A percentile compares a stretch with the other conserved stretches of the same genome.
phyloP scores from a whole-genome alignment of 2,888 invertebrate genomes.

The Luffia ferchaultella region DNA sequence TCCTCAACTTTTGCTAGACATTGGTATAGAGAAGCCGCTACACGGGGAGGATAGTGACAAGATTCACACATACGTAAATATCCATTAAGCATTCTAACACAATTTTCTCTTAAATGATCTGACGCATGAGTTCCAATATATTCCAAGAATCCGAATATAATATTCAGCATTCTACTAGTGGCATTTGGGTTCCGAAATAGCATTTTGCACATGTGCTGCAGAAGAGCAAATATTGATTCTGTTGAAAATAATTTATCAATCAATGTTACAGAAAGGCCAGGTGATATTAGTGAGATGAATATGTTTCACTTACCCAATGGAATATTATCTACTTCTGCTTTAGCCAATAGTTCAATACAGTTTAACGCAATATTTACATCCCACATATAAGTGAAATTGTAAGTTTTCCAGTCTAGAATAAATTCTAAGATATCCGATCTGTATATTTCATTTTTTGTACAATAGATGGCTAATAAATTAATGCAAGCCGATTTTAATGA shows the following conservation, averaged over 20 bases:
- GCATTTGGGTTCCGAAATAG: slow-evolving; percentile 40
- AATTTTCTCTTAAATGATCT: slow-evolving; percentile 38
- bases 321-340: slow-evolving; percentile 25
- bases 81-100: slow-evolving; percentile 47
- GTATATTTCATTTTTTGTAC: slow-evolving; percentile 29
- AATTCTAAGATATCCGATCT: slow-evolving; percentile 39
- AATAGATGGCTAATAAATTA: slow-evolving; percentile 39
- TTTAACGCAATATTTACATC: slow-evolving; percentile 37
- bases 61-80: slow-evolving; percentile 42
- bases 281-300: too few relatives aligned
- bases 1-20: slow-evolving; percentile 40
- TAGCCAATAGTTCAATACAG: slow-evolving; percentile 34
- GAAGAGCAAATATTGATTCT: slow-evolving; percentile 39
- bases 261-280: too few relatives aligned
- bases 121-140: slow-evolving; percentile 30
- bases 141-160: slow-evolving; percentile 36
- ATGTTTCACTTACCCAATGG: slow-evolving; percentile 33
- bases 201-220: slow-evolving; percentile 45
- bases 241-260: slow-evolving; percentile 18
- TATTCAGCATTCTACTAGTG: slow-evolving; percentile 32
- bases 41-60: slow-evolving; percentile 39
- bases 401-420: slow-evolving; percentile 37
- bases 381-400: slow-evolving; percentile 29
- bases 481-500: slow-evolving; percentile 36
- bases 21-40: slow-evolving; percentile 44